Evolutionary conservation across 2,797 vertebrate species (phyloP), one percentile per base, ranked within the genome.

Genomic region (Coreius guichenoti): DNA sequence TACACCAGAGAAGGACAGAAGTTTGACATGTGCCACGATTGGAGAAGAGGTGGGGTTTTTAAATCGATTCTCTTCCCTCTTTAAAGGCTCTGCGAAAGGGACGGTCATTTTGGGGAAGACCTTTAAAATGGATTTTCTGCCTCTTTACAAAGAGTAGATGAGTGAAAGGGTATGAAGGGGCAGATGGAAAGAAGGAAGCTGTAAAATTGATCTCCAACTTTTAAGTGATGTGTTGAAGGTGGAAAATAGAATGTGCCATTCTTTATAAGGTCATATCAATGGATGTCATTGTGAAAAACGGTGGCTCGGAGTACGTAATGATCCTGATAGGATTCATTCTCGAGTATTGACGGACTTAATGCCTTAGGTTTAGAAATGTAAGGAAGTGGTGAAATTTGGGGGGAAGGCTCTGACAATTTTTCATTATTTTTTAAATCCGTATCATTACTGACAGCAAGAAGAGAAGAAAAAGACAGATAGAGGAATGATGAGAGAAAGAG

Each of bases 51-150:
- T 79, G 80, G 85, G 81, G 81, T 89, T 87, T 85, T 90, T 76
- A 89, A 89, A 94, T 94, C 89, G 91, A 94, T 95, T 92, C 88
- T 86, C 76, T 77, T 61, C 82, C 86, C 76, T 87, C 83, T 85
- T 88, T 83, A 86, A 79, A 88, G 36, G 58, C 39, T 73, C 43
- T 70, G 33, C 56, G 68, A 65, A 80, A 87, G 31, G 91, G 90
- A 88, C 89, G 88, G 92, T 69, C 89, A 89, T 89, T 93, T 93
- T 93, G 63, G 73, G 80, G 31, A 56, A 90, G 70, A 88, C 91
- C 90, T 90, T 93, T 94, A 89, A 94, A 95, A 95, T 94, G 75
- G 92, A 95, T 95, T 94, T 94, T 93, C 91, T 92, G 84, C 92
- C 86, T 91, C 89, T 92, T 93, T 91, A 92, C 91, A 88, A 89